Evolutionary conservation across 2,797 vertebrate species (phyloP).

Genomic region (Clangula hyemalis): DNA sequence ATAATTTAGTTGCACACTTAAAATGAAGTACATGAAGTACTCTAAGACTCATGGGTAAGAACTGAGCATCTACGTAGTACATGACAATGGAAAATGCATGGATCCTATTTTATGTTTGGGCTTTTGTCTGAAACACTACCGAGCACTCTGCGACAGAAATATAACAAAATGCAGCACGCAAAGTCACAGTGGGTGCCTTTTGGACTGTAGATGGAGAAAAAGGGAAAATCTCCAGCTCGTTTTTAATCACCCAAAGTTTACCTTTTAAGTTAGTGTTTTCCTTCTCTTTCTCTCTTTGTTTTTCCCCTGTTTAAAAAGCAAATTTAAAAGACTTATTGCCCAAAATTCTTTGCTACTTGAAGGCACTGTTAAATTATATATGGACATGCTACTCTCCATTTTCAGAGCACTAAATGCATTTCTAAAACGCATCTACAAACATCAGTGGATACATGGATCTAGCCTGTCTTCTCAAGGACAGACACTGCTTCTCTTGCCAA

Average conservation of each 20-base stretch:
- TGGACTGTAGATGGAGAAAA: neutral
- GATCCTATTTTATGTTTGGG: neutral
- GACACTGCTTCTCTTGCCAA: neutral
- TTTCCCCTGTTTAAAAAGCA: neutral
- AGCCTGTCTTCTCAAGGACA: constrained; percentile 23
- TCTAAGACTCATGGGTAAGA: neutral
- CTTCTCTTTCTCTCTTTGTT: no score
- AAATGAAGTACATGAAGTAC: neutral
- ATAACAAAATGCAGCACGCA: neutral
- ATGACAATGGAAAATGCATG: neutral
- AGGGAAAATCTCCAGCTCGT: neutral
- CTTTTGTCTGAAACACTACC: neutral
- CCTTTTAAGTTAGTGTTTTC: neutral
- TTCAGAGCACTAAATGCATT: neutral
- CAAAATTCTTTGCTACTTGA: neutral
- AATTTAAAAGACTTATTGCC: neutral
- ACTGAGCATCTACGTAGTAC: neutral
- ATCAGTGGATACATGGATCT: rapidly evolving
- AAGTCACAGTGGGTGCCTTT: neutral
- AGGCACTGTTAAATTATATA: neutral
- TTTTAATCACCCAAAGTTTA: neutral
- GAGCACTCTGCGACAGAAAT: neutral
- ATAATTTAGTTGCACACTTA: neutral
- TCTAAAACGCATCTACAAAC: constrained; percentile 4
- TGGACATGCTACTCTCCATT: neutral